These are phyloP conservation scores for Chloroclystis v-ata DNA, from an alignment of 2,888 invertebrate species.

Conservation along the genomic window DNA sequence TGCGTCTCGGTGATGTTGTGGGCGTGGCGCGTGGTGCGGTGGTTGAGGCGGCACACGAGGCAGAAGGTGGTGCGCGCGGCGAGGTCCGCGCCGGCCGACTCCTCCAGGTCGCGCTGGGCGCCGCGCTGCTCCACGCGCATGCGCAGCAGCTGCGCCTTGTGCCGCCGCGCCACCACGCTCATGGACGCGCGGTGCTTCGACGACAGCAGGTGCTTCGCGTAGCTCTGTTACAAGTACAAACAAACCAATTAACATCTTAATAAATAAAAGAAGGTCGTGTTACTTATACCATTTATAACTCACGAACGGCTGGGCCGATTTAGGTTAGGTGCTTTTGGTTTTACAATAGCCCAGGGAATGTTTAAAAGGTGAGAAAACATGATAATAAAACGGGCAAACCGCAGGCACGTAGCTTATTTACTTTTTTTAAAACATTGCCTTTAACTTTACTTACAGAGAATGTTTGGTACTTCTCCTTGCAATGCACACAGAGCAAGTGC, in stretches of 20 bases:
- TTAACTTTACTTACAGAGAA: slow-evolving; percentile 78
- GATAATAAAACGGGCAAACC: too few species aligned
- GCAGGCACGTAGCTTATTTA: too few species aligned
- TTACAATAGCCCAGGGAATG: too few species aligned
- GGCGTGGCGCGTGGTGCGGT: slow-evolving; percentile 84
- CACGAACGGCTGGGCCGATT: too few species aligned
- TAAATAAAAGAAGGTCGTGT: too few species aligned
- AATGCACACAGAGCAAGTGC: slow-evolving; percentile 87
- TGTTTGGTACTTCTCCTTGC: slow-evolving; percentile 84
- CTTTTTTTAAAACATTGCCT: too few species aligned
- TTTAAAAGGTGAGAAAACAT: too few species aligned
- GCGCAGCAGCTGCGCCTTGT: slow-evolving; percentile 84
- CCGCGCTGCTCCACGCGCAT: slow-evolving; percentile 89
- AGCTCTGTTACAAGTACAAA: slow-evolving; percentile 71
- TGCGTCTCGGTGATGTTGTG: slow-evolving; percentile 89
- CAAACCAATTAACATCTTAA: too few species aligned
- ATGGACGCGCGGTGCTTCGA: slow-evolving; percentile 85
- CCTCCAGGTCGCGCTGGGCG: slow-evolving; percentile 88
- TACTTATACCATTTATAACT: too few species aligned
- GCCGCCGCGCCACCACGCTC: slow-evolving; percentile 84
- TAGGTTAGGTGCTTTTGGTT: too few species aligned
- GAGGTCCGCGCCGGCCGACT: slow-evolving; percentile 80
- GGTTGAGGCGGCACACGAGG: slow-evolving; percentile 85
- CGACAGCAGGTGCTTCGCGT: slow-evolving; percentile 84
- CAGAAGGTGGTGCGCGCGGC: slow-evolving; percentile 83